Evolutionary conservation across 2,113 vertebrate genomes (phyloP), one percentile per base, ranked within the genome.

Genomic region (Brachyhypopomus occidentalis): DNA sequence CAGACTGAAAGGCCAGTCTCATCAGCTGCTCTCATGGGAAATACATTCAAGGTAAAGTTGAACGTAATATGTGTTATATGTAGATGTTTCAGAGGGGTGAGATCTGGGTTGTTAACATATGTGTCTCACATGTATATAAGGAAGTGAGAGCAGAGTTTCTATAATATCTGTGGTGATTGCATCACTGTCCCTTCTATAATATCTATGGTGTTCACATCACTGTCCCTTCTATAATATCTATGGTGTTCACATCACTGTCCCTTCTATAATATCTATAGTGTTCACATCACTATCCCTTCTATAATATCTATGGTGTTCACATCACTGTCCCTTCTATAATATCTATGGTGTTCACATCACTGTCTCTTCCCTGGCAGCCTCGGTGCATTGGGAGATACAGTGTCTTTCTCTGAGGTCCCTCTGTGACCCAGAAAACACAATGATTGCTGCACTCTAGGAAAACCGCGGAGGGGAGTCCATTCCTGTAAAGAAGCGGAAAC

Each of bases 401-500:
- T 72, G 45, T 56, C 62, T 55, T 72, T 69, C 30, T 75, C 72
- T 62, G 64, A 75, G n/a, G 58, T 82, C 60, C 72, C 64, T 79
- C 73, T 12, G 66, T 81, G 80, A 87, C 81, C 83, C 72, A 85
- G 83, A 86, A 87, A 80, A 79, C 48, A 52, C 75, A 36, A 78
- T 73, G 58, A 86, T 80, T 77, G 75, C 83, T 59, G 80, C 69
- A 81, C 52, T 78, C 69, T 16, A 78, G 71, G 41, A 79, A 70
- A 71, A 76, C 14, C 58, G 2, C 48, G 19, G 17, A 55, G 17
- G 67, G 41, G 58, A 78, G 55, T 58, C 38, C 75, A 74, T 30
- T 52, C 45, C 3, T 67, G n/a, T 62, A 79, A 45, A 80, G 41
- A 12, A 56, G 30, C 9, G 23, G 74, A 27, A 72, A 75, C 36